A percentile compares a stretch with the other conserved stretches of the same genome.
Evolutionary conservation across 2,113 vertebrate species (phyloP).

Genomic region (Sinocyclocheilus grahami): DNA sequence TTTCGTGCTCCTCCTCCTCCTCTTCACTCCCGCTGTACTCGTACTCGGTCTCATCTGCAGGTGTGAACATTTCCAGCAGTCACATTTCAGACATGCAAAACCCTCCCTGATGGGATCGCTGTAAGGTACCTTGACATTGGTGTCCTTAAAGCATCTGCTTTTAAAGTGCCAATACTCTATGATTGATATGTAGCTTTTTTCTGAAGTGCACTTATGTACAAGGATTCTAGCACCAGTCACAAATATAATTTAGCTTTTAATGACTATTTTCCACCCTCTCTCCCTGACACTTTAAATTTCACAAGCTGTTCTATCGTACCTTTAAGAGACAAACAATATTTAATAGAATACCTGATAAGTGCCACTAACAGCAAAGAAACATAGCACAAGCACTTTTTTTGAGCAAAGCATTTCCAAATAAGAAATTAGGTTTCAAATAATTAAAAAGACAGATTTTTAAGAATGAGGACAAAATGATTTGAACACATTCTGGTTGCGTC

Average conservation of each 20-base stretch:
- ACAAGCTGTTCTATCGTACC: not conserved
- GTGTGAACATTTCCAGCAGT: constrained; percentile 11
- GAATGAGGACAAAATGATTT: too few species aligned
- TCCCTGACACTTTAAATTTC: not conserved
- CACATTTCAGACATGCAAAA: constrained; percentile 14
- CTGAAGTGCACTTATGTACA: too few species aligned
- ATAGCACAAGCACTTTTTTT: too few species aligned
- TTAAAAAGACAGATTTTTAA: too few species aligned
- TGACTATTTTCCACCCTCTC: not conserved
- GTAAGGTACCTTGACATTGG: not conserved
- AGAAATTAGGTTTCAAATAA: too few species aligned
- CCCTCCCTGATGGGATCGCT: not conserved
- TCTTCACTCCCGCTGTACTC: constrained; percentile 98
- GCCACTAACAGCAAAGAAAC: not conserved
- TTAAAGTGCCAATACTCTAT: not conserved
- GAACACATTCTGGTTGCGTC: too few species aligned
- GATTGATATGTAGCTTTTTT: not conserved
- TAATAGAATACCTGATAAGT: not conserved
- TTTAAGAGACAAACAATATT: not conserved
- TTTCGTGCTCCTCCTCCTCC: constrained; percentile 92
- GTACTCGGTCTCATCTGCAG: constrained; percentile 93
- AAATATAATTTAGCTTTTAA: not conserved
- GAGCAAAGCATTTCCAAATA: too few species aligned
- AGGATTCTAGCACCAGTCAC: not conserved
- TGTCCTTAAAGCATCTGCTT: not conserved